Evolutionary conservation across 2,888 invertebrate species (phyloP), one percentile per base, ranked within the genome.

Genomic region (Coronaproctus castanopsis): DNA sequence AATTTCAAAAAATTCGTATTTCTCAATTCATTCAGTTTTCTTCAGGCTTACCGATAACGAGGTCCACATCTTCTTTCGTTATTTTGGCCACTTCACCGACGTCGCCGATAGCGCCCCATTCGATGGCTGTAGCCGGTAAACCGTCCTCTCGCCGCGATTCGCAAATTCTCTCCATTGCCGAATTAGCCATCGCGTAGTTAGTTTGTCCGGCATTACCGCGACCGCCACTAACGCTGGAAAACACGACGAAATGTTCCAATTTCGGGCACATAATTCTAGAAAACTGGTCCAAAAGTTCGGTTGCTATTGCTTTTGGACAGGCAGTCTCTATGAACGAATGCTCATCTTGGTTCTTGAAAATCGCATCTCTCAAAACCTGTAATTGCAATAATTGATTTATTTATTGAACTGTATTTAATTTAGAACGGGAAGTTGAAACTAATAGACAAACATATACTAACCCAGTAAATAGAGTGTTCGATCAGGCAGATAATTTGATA

Each of bases 61-160:
- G n/a, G n/a, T n/a, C n/a, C n/a, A n/a, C n/a, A n/a, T n/a, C n/a
- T n/a, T n/a, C n/a, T n/a, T n/a, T n/a, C n/a, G n/a, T n/a, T n/a
- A n/a, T n/a, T 24, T 83, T 70, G 18, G 24, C 49, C 24, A 58
- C 18, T 21, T 58, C 54, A 1, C 58, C 58, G 3, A 58, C 58
- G 55, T 58, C 58, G 23, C 24, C 58, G 20, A 58, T 51, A n/a
- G 54, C 58, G 18, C 54, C 58, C 58, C 58, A 58, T 50, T 58
- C 58, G 23, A 58, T 51, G 1, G 58, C 58, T 21, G 55, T 21
- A 5, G 78, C 63, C 22, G 62, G 58, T 8, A 62, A 21, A 3
- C 62, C 62, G 51, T 59, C 24, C 20, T 61, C 50, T 55, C 54
- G 57, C 24, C 63, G 58, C 19, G 36, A 21, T 19, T 63, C 62